Base-by-base conservation (phyloP, 2,888 invertebrate genomes). In the Micoletzkya japonica region DNA sequence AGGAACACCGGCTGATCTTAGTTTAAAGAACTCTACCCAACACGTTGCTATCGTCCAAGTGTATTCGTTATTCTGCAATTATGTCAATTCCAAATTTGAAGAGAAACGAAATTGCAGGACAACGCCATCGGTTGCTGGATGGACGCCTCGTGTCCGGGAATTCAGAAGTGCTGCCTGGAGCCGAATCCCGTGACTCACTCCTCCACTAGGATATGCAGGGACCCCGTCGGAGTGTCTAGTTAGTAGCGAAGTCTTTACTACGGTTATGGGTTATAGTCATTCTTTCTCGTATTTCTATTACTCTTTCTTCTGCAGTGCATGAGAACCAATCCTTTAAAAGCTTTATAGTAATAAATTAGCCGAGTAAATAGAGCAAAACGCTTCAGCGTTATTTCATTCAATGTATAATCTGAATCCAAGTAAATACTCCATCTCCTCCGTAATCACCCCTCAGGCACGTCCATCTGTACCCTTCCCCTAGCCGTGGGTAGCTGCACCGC, bases 161-260 rank as follows among this genome's bases (percentile, higher is more conserved):
- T 84, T 60, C 84, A 84, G 74, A 84, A 84, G 70, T 84, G 84
- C 68, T 84, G 84, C 58, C 78, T 84, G n/a, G 84, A 84, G 70
- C 83, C 84, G 34, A 84, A 84, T 60, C 82, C 84, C 10, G 81
- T 80, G 14, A 81, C 81, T 59, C 76, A 81, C 70, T 80, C 80
- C 4, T 80, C 84, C 26, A 81, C 80, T 0, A 70, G 84, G 70
- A 82, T 84, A 60, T 84, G 84, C 70, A 72, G 84, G 14, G 84
- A 84, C 58, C 84, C 84, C 3, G 75, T 81, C 32, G 84, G 84
- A 67, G 79, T 83, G 58, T 73, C 76, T 49, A 77, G 82, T 83
- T 70, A 75, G 80, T 71, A 26, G 34, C 26, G 10, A 17, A 6
- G 24, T 26, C 30, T 2, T 34, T 10, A 24, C 1, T 24, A n/a